Percentiles rank a stretch among this genome's conserved stretches.
Evolutionary conservation across 2,797 vertebrate species (phyloP).

Genomic region (Thripadectes ignobilis): DNA sequence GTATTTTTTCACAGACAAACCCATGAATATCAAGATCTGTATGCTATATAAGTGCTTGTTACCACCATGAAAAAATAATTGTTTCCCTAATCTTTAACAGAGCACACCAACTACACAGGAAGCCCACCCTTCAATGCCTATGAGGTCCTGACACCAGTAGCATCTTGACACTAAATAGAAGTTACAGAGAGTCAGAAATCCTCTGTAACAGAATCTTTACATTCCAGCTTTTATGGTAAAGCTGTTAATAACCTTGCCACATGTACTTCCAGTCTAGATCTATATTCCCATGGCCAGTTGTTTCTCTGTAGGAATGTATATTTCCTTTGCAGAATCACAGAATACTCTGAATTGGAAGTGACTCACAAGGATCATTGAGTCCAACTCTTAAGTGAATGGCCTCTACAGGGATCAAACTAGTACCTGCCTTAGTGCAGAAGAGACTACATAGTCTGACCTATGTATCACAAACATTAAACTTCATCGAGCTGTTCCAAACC

Average conservation of each 20-base stretch:
- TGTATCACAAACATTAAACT: neutral
- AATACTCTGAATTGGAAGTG: neutral
- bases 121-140: neutral
- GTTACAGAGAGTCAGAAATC: neutral
- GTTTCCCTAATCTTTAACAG: neutral
- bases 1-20: neutral
- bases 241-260: neutral
- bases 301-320: neutral
- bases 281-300: neutral
- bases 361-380: neutral
- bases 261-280: neutral
- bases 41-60: neutral
- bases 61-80: neutral
- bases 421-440: neutral
- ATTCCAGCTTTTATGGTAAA: neutral
- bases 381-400: neutral
- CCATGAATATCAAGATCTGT: neutral
- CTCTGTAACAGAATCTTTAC: neutral
- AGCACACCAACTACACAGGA: neutral
- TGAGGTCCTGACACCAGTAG: neutral
- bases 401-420: neutral
- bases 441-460: neutral
- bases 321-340: neutral
- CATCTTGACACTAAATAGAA: neutral
- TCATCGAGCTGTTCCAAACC: neutral